Conservation (phyloP, 2,797 vertebrate genomes). For the Margarornis squamiger region DNA sequence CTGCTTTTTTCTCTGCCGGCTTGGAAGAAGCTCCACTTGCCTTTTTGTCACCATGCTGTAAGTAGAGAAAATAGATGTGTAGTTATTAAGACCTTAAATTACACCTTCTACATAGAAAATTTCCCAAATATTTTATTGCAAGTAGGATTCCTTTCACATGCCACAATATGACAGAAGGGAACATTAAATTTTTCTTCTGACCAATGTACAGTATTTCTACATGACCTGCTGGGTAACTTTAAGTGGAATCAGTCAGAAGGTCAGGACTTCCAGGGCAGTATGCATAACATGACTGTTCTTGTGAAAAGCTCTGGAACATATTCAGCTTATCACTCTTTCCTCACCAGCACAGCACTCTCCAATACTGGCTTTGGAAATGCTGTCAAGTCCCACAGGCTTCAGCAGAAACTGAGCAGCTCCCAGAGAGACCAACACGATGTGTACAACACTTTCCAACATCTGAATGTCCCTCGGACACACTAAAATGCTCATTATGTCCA, state of each 20-base stretch:
- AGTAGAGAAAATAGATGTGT: not conserved
- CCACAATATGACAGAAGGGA: not conserved
- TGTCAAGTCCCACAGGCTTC: not conserved
- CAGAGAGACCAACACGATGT: accelerated
- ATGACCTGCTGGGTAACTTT: not conserved
- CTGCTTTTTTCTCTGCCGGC: conserved; percentile 49
- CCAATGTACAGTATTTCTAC: not conserved
- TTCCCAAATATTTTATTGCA: not conserved
- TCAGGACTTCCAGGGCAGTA: not conserved
- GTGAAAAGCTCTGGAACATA: not conserved
- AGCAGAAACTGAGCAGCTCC: not conserved
- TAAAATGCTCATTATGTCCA: not conserved
- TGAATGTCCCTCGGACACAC: not conserved
- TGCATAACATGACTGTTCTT: accelerated
- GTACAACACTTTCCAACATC: too few species aligned
- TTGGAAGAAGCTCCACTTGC: conserved; percentile 45
- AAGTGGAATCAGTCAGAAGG: not conserved
- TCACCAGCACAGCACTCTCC: not conserved
- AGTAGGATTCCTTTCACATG: not conserved
- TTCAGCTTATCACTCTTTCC: not conserved
- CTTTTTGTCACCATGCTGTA: conserved; percentile 65
- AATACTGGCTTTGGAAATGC: not conserved
- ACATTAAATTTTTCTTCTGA: not conserved
- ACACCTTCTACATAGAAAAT: not conserved
- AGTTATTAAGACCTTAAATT: not conserved